Evolutionary conservation across 2,888 invertebrate genomes (phyloP).

Genomic region (Volucella inanis): DNA sequence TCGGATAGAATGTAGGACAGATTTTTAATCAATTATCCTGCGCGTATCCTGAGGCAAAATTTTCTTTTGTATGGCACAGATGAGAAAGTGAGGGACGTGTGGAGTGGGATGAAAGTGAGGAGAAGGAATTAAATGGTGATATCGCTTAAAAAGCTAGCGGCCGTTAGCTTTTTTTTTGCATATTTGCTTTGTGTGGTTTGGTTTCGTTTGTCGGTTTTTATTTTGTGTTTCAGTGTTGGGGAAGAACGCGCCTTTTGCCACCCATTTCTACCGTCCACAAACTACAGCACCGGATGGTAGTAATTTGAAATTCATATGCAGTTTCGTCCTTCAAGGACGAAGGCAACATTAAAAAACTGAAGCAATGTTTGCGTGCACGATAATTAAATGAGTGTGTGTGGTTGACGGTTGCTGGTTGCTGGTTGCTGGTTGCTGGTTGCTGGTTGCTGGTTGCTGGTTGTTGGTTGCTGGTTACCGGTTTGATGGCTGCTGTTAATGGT

Average conservation of each 20-base stretch:
- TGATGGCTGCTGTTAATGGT: too few relatives aligned
- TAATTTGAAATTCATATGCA: conserved; percentile 64
- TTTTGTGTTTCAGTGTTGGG: conserved; percentile 1
- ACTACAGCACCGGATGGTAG: conserved; percentile 5
- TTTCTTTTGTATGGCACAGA: conserved; percentile 62
- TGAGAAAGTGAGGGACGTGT: conserved; percentile 22
- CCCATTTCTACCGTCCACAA: background rate
- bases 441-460: too few relatives aligned
- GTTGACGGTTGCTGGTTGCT: too few relatives aligned
- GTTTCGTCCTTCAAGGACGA: conserved; percentile 61
- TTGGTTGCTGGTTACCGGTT: too few relatives aligned
- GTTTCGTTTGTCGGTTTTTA: conserved; percentile 28
- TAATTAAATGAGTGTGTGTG: conserved; percentile 69
- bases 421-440: too few relatives aligned
- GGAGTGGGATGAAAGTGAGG: background rate
- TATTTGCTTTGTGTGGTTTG: conserved; percentile 24
- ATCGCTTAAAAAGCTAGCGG: conserved; percentile 69
- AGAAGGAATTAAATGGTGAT: conserved; percentile 67
- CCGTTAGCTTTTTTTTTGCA: conserved; percentile 63
- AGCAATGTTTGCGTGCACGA: conserved; percentile 68
- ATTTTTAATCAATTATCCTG: conserved; percentile 75
- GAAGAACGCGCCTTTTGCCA: background rate
- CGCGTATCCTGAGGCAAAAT: conserved; percentile 67
- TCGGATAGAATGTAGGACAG: conserved; percentile 73
- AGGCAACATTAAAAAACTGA: conserved; percentile 24